These are phyloP conservation scores for Iguana delicatissima DNA, from an alignment of 2,797 vertebrate species.

Conservation along the genomic window DNA sequence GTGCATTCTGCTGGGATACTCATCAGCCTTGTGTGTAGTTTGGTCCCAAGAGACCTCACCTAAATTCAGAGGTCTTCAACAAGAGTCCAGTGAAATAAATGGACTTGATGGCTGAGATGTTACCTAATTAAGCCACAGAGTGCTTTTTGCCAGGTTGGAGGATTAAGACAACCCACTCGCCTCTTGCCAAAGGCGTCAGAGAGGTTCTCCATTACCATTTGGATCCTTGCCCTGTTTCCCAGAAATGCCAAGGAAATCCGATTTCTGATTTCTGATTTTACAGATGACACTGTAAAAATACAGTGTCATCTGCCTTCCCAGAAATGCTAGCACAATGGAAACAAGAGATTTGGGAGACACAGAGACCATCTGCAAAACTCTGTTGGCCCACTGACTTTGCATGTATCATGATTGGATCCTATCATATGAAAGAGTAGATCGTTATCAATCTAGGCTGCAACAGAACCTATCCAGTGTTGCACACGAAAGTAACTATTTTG, in stretches of 20 bases:
- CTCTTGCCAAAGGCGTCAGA: conserved; percentile 19
- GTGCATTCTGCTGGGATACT: background rate
- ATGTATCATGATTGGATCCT: background rate
- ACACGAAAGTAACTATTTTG: background rate
- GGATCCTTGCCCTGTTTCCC: conserved; percentile 36
- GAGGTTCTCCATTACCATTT: conserved; percentile 30
- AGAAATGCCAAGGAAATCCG: conserved; percentile 34
- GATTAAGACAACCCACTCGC: conserved; percentile 26
- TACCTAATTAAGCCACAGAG: conserved; percentile 23
- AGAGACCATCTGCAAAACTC: background rate
- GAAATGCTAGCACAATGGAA: conserved; percentile 45
- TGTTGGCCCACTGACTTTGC: conserved; percentile 6
- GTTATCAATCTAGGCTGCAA: background rate
- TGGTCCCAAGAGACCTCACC: background rate
- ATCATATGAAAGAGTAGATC: background rate
- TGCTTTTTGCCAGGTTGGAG: conserved; percentile 27
- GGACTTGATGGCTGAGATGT: background rate
- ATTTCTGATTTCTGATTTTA: too few species aligned
- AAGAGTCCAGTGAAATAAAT: conserved; percentile 5
- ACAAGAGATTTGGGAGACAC: background rate
- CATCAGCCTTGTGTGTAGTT: background rate
- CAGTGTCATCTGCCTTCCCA: conserved; percentile 48
- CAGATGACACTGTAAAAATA: too few species aligned
- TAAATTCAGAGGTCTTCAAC: background rate
- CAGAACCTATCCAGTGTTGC: background rate